phyloP scores from a whole-genome alignment of 2,113 vertebrate genomes.

The Odocoileus hemionus region DNA sequence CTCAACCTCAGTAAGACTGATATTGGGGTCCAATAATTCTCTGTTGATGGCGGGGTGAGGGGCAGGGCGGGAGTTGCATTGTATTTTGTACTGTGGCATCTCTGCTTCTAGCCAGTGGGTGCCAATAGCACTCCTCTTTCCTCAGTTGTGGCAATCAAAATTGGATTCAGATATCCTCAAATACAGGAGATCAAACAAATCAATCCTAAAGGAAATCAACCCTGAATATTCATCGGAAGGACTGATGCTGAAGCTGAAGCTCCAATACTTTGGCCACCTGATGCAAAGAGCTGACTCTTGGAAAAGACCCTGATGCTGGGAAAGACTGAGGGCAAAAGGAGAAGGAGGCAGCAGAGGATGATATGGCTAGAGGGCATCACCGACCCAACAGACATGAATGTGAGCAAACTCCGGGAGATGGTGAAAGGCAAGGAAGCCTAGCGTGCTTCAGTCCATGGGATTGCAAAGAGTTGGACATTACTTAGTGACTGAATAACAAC shows the following conservation, averaged over 20 bases:
- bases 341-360: neutral
- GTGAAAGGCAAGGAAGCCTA: neutral
- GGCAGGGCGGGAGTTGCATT: fast-evolving
- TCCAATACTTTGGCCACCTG: neutral
- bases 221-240: neutral
- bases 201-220: neutral
- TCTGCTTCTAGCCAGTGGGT: neutral
- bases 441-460: neutral
- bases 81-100: neutral
- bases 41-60: neutral
- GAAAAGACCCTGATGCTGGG: neutral
- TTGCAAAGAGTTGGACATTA: neutral
- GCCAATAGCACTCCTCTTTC: neutral
- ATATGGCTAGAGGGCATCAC: neutral
- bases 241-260: neutral
- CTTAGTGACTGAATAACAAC: neutral
- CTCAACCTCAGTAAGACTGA: neutral
- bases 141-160: neutral
- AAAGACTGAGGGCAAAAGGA: neutral
- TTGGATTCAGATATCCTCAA: neutral
- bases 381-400: neutral
- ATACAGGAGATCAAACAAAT: neutral
- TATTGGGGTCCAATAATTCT: neutral
- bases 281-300: neutral
- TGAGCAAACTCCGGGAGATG: neutral